Conservation (phyloP, 2,797 vertebrate genomes). For the Momotus momota region DNA sequence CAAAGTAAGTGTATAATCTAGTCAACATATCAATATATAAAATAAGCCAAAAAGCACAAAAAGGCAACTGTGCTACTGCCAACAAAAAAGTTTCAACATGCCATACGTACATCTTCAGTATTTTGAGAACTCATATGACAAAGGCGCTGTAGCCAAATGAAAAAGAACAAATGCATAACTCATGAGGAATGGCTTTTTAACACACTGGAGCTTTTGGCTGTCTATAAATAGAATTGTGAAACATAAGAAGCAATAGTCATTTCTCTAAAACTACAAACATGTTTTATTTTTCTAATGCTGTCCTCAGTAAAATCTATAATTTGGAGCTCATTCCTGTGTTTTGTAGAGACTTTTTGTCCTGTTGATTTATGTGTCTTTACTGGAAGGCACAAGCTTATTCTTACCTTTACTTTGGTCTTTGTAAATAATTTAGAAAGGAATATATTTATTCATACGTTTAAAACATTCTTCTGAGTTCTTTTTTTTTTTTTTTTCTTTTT, state of each 20-base stretch:
- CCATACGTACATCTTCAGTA: slow-evolving; percentile 35
- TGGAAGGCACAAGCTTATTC: slow-evolving; percentile 25
- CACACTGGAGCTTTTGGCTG: slow-evolving; percentile 64
- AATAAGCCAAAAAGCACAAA: not conserved
- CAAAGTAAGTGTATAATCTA: not conserved
- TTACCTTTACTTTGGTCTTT: slow-evolving; percentile 33
- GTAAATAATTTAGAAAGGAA: slow-evolving; percentile 44
- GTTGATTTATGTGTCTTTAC: slow-evolving; percentile 51
- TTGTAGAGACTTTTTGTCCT: not conserved
- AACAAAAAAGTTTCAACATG: slow-evolving; percentile 38
- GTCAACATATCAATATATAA: slow-evolving; percentile 21
- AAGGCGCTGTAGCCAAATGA: slow-evolving; percentile 64
- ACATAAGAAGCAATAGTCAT: slow-evolving; percentile 52
- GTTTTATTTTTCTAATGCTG: slow-evolving; percentile 29
- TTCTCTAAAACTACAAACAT: slow-evolving; percentile 37
- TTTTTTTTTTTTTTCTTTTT: not conserved
- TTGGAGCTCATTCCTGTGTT: not conserved
- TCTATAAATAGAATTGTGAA: slow-evolving; percentile 74
- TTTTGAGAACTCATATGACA: slow-evolving; percentile 67
- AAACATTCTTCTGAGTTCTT: slow-evolving; percentile 31
- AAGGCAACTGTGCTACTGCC: not conserved
- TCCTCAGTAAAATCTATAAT: not conserved
- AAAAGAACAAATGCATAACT: slow-evolving; percentile 78
- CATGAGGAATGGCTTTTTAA: slow-evolving; percentile 72
- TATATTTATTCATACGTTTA: slow-evolving; percentile 53